A percentile compares a stretch with the other conserved stretches of the same genome.
Evolutionary conservation across 2,888 invertebrate species (phyloP).

Genomic region (Polyploca ridens): DNA sequence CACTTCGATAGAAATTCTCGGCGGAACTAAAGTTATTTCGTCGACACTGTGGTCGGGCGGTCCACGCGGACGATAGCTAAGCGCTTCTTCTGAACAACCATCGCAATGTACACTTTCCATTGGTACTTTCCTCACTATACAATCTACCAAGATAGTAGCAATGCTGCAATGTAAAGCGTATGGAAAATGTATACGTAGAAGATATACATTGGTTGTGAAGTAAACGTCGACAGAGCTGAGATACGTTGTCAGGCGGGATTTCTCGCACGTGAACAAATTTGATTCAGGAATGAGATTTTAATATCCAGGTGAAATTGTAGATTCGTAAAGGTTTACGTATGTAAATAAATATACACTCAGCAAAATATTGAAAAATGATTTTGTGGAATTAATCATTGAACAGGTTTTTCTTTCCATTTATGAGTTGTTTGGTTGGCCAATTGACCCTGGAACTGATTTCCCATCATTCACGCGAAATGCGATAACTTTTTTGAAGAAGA

Average conservation of each 20-base stretch:
- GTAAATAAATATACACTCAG: slow-evolving; percentile 16
- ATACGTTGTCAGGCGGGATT: slow-evolving; percentile 66
- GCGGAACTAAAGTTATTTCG: slow-evolving; percentile 75
- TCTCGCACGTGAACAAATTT: slow-evolving; percentile 75
- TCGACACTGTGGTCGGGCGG: slow-evolving; percentile 52
- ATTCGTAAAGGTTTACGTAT: slow-evolving; percentile 30
- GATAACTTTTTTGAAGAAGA: too few species aligned
- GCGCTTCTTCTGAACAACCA: slow-evolving; percentile 35
- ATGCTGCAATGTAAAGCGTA: slow-evolving; percentile 34
- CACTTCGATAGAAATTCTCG: slow-evolving; percentile 59
- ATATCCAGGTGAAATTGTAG: slow-evolving; percentile 61
- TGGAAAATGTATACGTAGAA: slow-evolving; percentile 17
- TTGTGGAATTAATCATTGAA: slow-evolving; percentile 22
- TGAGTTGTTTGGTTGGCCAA: too few species aligned
- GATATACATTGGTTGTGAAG: slow-evolving; percentile 32
- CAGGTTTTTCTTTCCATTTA: too few species aligned
- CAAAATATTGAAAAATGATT: slow-evolving; percentile 26
- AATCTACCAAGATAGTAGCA: neutral
- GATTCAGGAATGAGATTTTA: slow-evolving; percentile 72
- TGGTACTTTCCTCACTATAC: slow-evolving; percentile 37
- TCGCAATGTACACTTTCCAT: slow-evolving; percentile 49
- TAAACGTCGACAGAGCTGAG: slow-evolving; percentile 45
- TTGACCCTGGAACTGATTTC: too few species aligned
- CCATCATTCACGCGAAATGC: too few species aligned
- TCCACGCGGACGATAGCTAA: slow-evolving; percentile 31